phyloP scores from a whole-genome alignment of 2,113 vertebrate species.

The Anser cygnoides region DNA sequence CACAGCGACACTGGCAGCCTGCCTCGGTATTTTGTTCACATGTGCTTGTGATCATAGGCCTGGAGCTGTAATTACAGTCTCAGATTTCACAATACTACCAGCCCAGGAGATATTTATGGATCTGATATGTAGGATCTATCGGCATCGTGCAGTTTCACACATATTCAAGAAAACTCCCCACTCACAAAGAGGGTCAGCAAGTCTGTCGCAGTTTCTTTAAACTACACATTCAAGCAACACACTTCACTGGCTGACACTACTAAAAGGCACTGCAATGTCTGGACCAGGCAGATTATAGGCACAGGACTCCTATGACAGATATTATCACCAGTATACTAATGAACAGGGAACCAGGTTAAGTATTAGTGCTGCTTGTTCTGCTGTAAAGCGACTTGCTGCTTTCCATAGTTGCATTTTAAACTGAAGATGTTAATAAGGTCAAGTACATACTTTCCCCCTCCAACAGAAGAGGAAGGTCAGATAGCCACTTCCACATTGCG shows the following conservation, averaged over 20 bases:
- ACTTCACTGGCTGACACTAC: background rate
- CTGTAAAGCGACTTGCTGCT: background rate
- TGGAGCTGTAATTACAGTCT: constrained; percentile 28
- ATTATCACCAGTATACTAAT: background rate
- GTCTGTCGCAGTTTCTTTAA: accelerated
- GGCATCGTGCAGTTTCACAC: background rate
- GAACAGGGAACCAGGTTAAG: background rate
- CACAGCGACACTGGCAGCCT: background rate
- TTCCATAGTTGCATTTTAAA: background rate
- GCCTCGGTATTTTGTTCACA: background rate
- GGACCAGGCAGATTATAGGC: background rate
- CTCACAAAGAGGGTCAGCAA: background rate
- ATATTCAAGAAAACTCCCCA: background rate
- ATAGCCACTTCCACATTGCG: background rate
- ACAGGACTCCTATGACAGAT: background rate
- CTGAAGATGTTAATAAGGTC: background rate
- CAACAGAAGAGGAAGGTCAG: background rate
- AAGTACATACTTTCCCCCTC: background rate
- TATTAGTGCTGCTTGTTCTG: background rate
- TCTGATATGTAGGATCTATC: background rate
- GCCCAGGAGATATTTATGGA: constrained; percentile 13
- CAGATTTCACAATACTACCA: constrained; percentile 23
- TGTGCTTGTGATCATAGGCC: background rate
- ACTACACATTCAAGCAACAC: background rate
- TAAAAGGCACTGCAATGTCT: background rate